Conservation (phyloP, 2,113 vertebrate genomes). For the Crotalus viridis region DNA sequence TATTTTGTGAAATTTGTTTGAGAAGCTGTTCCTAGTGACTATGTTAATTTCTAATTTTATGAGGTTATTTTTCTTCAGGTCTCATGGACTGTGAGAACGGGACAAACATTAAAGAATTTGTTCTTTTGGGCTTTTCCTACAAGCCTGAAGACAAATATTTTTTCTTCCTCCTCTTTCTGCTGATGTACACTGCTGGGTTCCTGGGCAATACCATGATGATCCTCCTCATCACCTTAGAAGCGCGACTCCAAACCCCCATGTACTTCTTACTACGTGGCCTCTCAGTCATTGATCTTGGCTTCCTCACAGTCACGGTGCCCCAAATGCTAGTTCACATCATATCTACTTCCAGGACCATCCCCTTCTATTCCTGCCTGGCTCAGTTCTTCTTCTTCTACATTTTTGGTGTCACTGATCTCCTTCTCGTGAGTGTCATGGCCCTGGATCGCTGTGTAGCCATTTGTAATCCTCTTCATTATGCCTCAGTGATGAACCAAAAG, state of each 20-base stretch:
- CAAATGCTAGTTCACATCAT: constrained; percentile 44
- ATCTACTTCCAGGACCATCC: constrained; percentile 38
- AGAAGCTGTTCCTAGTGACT: not conserved
- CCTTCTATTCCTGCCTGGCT: constrained; percentile 47
- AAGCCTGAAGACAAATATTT: not conserved
- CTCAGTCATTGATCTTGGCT: constrained; percentile 46
- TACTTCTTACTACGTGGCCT: constrained; percentile 59
- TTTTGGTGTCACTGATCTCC: constrained; percentile 52
- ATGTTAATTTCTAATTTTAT: not conserved
- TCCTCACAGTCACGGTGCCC: constrained; percentile 51
- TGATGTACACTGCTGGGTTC: constrained; percentile 46
- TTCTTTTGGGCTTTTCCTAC: constrained; percentile 41
- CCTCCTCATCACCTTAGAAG: constrained; percentile 43
- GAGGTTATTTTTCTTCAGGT: not conserved
- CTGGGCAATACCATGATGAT: constrained; percentile 53
- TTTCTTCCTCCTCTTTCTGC: constrained; percentile 43
- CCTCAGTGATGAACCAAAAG: constrained; percentile 43
- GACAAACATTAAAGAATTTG: constrained; percentile 47
- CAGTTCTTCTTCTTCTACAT: constrained; percentile 60
- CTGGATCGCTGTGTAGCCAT: constrained; percentile 53
- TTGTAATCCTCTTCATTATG: constrained; percentile 51
- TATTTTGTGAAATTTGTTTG: not conserved
- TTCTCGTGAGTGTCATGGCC: constrained; percentile 53
- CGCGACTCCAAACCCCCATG: constrained; percentile 58
- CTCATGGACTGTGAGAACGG: constrained; percentile 55